Conservation (phyloP, 2,797 vertebrate genomes). For the Cynodonichthys magdalenae region DNA sequence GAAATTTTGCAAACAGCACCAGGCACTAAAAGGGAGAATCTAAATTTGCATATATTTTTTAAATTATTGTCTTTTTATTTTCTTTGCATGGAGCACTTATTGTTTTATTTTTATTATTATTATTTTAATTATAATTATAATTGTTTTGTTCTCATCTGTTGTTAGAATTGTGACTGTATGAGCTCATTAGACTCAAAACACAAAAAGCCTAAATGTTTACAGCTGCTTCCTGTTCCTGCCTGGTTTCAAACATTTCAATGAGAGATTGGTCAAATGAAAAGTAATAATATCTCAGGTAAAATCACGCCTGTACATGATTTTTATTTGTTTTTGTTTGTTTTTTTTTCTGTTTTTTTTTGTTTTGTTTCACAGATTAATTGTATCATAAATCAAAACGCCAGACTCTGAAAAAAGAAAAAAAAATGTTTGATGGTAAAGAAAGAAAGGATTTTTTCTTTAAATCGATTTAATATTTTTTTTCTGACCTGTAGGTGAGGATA, state of each 20-base stretch:
- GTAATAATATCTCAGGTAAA: conserved; percentile 85
- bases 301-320: conserved; percentile 73
- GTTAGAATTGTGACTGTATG: conserved; percentile 59
- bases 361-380: conserved; percentile 58
- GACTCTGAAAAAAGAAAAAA: conserved; percentile 62
- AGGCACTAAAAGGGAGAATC: conserved; percentile 72
- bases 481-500: conserved; percentile 66
- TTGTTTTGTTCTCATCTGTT: conserved; percentile 65
- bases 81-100: conserved; percentile 86
- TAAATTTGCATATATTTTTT: conserved; percentile 50
- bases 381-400: conserved; percentile 69
- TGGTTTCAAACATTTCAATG: conserved; percentile 66
- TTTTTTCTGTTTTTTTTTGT: conserved; percentile 59
- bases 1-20: conserved; percentile 67
- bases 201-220: conserved; percentile 72
- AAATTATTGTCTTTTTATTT: conserved; percentile 57
- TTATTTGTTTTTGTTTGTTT: conserved; percentile 40
- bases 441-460: conserved; percentile 70
- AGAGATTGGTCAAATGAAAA: conserved; percentile 78
- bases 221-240: conserved; percentile 67
- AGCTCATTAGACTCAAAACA: conserved; percentile 59
- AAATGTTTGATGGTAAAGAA: conserved; percentile 50
- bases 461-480: conserved; percentile 73
- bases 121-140: too few relatives aligned
- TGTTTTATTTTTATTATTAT: conserved; percentile 65